These are phyloP conservation scores for Carduelis carduelis DNA, from an alignment of 2,797 vertebrate genomes.

Conservation along the genomic window DNA sequence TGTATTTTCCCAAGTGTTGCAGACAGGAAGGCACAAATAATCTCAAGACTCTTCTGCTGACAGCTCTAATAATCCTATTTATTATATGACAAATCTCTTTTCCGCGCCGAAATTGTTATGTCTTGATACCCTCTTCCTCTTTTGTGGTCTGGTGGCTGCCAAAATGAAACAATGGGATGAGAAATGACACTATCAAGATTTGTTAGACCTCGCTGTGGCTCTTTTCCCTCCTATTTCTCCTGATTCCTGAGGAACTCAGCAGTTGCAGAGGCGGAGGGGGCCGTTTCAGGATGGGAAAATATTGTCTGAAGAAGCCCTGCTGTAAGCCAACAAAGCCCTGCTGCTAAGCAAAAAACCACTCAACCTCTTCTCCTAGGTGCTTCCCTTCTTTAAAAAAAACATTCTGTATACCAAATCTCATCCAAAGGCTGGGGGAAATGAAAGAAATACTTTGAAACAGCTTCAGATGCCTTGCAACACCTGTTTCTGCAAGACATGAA, in stretches of 20 bases:
- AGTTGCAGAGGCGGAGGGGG: neutral
- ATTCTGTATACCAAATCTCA: neutral
- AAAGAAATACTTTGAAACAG: neutral
- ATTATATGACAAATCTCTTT: conserved; percentile 49
- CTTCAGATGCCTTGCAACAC: neutral
- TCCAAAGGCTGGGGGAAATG: neutral
- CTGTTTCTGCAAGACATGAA: neutral
- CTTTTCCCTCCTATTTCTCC: neutral
- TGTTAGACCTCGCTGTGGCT: neutral
- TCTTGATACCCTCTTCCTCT: neutral
- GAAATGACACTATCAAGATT: conserved; percentile 16
- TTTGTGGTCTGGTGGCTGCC: neutral
- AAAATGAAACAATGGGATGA: conserved; percentile 25
- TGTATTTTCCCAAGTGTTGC: conserved; percentile 14
- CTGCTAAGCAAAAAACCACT: neutral
- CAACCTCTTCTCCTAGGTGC: neutral
- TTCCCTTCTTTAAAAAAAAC: neutral
- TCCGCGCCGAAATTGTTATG: neutral
- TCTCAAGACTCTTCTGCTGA: conserved; percentile 7
- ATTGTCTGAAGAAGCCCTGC: neutral
- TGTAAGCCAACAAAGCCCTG: neutral
- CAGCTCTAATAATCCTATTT: conserved; percentile 42
- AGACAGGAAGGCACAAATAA: conserved; percentile 19
- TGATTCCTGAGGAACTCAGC: neutral
- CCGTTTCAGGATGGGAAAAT: neutral